phyloP scores from a whole-genome alignment of 37 sponge, comb jelly and placozoan species.

The Axinella damicornis region DNA sequence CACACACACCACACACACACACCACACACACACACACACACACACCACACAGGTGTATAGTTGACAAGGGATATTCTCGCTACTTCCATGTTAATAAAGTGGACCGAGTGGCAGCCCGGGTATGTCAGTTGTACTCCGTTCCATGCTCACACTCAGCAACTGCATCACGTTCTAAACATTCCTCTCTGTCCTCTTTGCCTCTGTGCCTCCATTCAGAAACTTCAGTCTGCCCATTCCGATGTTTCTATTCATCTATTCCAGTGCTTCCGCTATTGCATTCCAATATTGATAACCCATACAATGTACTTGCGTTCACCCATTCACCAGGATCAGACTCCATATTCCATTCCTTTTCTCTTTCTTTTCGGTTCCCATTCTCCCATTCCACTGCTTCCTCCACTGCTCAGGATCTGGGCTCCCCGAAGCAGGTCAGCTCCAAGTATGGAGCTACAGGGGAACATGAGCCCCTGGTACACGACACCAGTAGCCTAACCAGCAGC shows the following conservation, averaged over 20 bases:
- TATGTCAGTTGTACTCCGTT: background rate
- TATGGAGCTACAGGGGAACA: background rate
- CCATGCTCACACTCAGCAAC: background rate
- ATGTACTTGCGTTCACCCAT: too few species aligned
- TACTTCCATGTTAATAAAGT: constrained; percentile 3
- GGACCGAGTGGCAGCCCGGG: constrained; percentile 23
- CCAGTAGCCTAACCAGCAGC: background rate
- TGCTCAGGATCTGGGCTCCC: background rate
- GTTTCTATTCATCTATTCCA: too few species aligned
- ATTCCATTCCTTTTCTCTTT: background rate
- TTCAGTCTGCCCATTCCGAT: background rate
- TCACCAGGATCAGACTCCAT: too few species aligned
- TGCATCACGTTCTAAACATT: background rate
- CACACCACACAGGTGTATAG: background rate
- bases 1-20: too few species aligned
- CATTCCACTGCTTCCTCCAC: background rate
- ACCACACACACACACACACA: too few species aligned
- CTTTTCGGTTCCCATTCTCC: background rate
- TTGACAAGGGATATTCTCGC: background rate
- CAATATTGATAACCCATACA: too few species aligned
- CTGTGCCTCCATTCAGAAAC: too few species aligned
- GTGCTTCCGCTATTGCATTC: background rate
- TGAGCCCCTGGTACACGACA: background rate
- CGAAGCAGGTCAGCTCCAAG: background rate
- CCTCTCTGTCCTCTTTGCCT: background rate